Base-by-base conservation (phyloP, 1,140 invertebrate genomes). In the Drosophila mayri region DNA sequence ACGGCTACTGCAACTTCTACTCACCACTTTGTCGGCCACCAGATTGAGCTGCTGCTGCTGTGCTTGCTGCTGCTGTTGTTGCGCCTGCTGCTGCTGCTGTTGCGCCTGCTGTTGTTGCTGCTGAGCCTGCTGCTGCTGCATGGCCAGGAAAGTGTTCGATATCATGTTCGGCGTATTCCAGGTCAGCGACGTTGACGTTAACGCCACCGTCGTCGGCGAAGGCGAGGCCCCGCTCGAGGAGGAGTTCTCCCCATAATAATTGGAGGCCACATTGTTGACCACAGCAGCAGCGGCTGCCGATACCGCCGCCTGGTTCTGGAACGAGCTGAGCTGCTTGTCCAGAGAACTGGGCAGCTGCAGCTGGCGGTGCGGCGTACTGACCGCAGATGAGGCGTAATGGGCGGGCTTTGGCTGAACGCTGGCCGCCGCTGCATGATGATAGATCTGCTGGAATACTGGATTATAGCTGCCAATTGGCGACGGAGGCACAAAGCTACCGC, bases 381-480 rank as follows among this genome's bases (percentile, higher is more conserved):
- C 91, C 54, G 91, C 86, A 10, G 85, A 76, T 6, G 91, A 92
- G 49, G 91, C 91, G 63, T 92, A 92, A 40, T 92, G 91, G 50
- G 91, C 91, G 35, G 91, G 91, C 73, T 92, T 92, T 1, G 91
- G 91, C 65, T 92, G 91, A 7, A 92, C 91, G 57, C 85, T 90
- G 61, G 85, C 87, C 22, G 91, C 91, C 20, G 91, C 91, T 35
- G 91, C 91, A 88, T 92, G 91, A 71, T 92, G 91, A 71, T 92
- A 92, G 28, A 92, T 92, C 79, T 92, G 91, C 81, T 92, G 91
- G 72, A 92, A 92, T 91, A 90, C 87, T 81, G 88, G 91, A 82
- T 92, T 92, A 70, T 92, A 92, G 80, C 91, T 87, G 76, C 91
- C 81, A 8, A 92, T 92, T 1, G 91, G 91, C 47, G 91, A 92